phyloP scores from a whole-genome alignment of 1,140 invertebrate genomes.

The Hestina assimilis region DNA sequence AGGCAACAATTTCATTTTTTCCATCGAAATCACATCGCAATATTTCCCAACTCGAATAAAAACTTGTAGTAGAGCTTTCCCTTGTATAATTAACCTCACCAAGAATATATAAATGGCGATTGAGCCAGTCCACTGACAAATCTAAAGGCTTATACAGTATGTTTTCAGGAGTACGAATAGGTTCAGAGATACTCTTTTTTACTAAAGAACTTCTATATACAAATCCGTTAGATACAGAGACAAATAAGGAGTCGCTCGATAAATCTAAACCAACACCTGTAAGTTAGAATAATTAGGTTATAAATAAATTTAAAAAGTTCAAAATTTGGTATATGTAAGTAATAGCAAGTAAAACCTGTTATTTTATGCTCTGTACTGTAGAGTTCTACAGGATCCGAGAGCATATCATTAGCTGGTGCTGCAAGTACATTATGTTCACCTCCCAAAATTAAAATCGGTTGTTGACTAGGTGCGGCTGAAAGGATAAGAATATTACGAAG shows the following conservation, averaged over 20 bases:
- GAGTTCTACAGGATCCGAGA: conserved; percentile 80
- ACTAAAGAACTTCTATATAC: conserved; percentile 77
- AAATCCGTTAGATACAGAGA: conserved; percentile 84
- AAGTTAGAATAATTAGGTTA: not conserved
- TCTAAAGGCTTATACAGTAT: conserved; percentile 81
- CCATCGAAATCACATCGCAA: conserved; percentile 86
- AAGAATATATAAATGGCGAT: conserved; percentile 88
- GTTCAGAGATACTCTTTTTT: conserved; percentile 57
- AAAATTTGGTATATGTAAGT: too few species aligned
- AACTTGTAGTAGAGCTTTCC: conserved; percentile 45
- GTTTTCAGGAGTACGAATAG: conserved; percentile 80
- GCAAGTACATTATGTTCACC: conserved; percentile 83
- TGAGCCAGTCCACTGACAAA: conserved; percentile 93
- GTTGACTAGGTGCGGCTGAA: conserved; percentile 73
- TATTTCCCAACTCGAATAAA: conserved; percentile 82
- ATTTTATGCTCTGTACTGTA: conserved; percentile 64
- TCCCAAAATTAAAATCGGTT: conserved; percentile 86
- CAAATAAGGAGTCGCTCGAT: conserved; percentile 83
- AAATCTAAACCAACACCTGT: conserved; percentile 88
- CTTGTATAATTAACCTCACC: conserved; percentile 80
- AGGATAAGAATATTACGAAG: conserved; percentile 16
- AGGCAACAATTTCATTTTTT: conserved; percentile 81
- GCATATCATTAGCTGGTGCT: conserved; percentile 82
- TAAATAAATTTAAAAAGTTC: too few species aligned
- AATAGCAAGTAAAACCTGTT: conserved; percentile 42